Base-by-base conservation (phyloP, 2,888 invertebrate genomes). In the Encarsia formosa region DNA sequence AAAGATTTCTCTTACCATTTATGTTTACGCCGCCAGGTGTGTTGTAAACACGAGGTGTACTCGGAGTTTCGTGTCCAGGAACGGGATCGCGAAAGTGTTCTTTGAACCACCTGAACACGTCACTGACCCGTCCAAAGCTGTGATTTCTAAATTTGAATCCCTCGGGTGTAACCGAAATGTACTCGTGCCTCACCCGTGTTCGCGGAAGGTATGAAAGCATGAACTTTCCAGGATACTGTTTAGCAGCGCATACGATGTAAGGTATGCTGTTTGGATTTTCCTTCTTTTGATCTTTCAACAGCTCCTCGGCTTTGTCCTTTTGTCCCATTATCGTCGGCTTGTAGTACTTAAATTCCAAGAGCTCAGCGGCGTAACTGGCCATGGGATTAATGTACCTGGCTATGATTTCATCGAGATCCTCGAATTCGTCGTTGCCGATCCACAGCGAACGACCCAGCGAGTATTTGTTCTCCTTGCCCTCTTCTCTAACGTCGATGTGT, bases 341-440 rank as follows among this genome's bases (percentile, higher is more conserved):
- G 75, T 88, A 96, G 74, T 97, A 96, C 68, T 94, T 94, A 76
- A 94, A 96, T 34, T 86, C 83, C 45, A 95, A 77, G 32, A 99
- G 79, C 69, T 99, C 99, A 3, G 95, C 81, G 0, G 92, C 94
- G 67, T 87, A 88, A 0, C 88, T 83, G 0, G 97, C 96, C 96
- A 99, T 96, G 0, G 98, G 99, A 54, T 91, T 94, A 5, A 99
- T 87, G 75, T 94, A 85, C 18, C 54, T 54, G 0, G 98, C 97
- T 49, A 99, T 91, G 54, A 99, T 99, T 85, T 99, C 99, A 75
- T 99, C 99, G 26, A 99, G 78, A 76, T 99, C 99, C 77, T 99
- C 99, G 74, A 94, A 99, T 68, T 96, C 95, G 65, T 96, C 91
- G 55, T 82, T 85, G 29, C 86, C 87, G 63, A 98, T 98, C 85